Evolutionary conservation across 2,888 invertebrate species (phyloP).

Genomic region (Diarsia dahlii): DNA sequence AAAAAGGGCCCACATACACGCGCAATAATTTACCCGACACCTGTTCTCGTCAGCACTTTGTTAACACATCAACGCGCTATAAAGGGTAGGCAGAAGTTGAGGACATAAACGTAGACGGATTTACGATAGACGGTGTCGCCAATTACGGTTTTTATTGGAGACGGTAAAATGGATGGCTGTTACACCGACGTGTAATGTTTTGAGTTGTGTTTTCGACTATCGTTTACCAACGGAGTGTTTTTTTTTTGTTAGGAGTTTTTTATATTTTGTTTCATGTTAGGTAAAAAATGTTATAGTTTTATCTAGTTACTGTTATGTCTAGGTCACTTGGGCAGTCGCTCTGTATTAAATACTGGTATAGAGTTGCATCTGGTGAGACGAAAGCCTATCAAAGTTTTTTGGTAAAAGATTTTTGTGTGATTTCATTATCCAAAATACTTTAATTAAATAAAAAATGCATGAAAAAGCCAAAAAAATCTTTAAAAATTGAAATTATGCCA

Average conservation of each 20-base stretch:
- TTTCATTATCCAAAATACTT: too few relatives aligned
- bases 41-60: constrained; percentile 48
- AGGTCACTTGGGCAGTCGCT: background rate
- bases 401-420: too few relatives aligned
- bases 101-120: constrained; percentile 74
- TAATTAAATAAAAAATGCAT: too few relatives aligned
- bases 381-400: too few relatives aligned
- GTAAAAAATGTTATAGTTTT: too few relatives aligned
- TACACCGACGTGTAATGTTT: constrained; percentile 52
- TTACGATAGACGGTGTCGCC: constrained; percentile 74
- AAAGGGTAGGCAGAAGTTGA: constrained; percentile 70
- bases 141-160: constrained; percentile 77
- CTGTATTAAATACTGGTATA: background rate
- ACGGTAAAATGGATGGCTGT: constrained; percentile 59
- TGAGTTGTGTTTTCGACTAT: background rate
- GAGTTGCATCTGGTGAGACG: too few relatives aligned
- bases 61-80: constrained; percentile 68
- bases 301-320: background rate
- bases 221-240: background rate
- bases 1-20: constrained; percentile 48
- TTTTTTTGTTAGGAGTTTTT: background rate
- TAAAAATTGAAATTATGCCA: too few relatives aligned
- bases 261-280: background rate
- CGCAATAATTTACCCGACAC: constrained; percentile 43
- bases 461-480: too few relatives aligned